A percentile compares a stretch with the other conserved stretches of the same genome.
Evolutionary conservation across 2,797 vertebrate genomes (phyloP).

Genomic region (Luscinia megarhynchos): DNA sequence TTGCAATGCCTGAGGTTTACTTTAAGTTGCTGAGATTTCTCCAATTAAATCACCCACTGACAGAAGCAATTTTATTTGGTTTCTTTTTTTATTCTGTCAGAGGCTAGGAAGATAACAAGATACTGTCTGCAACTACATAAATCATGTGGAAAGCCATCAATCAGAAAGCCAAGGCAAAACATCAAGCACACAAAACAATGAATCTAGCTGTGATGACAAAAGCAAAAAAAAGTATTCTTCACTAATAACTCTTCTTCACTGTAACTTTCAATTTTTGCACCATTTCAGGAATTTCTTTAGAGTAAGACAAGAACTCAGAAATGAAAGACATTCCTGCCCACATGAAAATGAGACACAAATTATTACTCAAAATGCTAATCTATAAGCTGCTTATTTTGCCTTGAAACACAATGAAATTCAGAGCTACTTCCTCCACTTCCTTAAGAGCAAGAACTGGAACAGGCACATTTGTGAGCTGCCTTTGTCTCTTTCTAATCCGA

Average conservation of each 20-base stretch:
- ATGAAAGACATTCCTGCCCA: slow-evolving; percentile 35
- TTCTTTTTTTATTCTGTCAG: slow-evolving; percentile 61
- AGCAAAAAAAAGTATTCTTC: not conserved
- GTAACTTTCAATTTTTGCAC: not conserved
- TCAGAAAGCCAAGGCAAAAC: slow-evolving; percentile 32
- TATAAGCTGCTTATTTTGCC: slow-evolving; percentile 61
- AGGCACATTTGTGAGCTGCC: not conserved
- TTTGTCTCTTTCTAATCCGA: slow-evolving; percentile 2
- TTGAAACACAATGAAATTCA: slow-evolving; percentile 44
- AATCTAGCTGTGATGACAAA: slow-evolving; percentile 8
- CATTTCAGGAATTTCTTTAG: slow-evolving; percentile 33
- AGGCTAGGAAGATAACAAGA: slow-evolving; percentile 70
- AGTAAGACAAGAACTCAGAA: slow-evolving; percentile 34
- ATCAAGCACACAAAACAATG: slow-evolving; percentile 11
- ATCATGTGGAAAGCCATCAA: slow-evolving; percentile 60
- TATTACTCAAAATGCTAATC: slow-evolving; percentile 69
- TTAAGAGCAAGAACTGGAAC: not conserved
- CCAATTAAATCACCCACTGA: slow-evolving; percentile 73
- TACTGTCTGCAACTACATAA: slow-evolving; percentile 43
- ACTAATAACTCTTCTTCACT: not conserved
- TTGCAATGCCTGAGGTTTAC: slow-evolving; percentile 55
- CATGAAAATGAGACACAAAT: slow-evolving; percentile 61
- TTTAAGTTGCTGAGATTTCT: slow-evolving; percentile 57
- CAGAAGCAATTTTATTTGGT: slow-evolving; percentile 67
- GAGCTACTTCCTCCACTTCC: slow-evolving; percentile 1